These are phyloP conservation scores for Scolopax mira DNA, from an alignment of 2,113 vertebrate genomes.

Conservation along the genomic window DNA sequence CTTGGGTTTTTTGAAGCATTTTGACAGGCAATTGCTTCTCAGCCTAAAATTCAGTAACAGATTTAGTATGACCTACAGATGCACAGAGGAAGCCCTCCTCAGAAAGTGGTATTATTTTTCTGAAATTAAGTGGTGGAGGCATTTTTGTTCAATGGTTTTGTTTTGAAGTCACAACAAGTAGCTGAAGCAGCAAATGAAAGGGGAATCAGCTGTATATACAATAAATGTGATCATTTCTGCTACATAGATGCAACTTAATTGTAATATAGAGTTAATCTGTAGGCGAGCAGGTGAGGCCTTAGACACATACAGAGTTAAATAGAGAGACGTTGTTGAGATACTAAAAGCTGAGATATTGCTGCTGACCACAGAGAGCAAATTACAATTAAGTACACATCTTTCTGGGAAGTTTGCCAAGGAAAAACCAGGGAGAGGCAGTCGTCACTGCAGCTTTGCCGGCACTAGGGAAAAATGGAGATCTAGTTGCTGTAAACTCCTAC, in stretches of 20 bases:
- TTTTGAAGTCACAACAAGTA: neutral
- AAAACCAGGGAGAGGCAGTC: neutral
- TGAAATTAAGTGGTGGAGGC: neutral
- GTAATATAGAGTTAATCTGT: neutral
- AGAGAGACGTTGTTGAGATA: neutral
- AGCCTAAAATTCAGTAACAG: neutral
- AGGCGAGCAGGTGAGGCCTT: neutral
- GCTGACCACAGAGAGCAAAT: conserved; percentile 4
- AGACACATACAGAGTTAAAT: neutral
- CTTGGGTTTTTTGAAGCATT: neutral
- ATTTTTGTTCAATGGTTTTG: neutral
- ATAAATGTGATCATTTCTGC: neutral
- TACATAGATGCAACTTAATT: neutral
- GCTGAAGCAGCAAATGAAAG: neutral
- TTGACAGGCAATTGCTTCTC: neutral
- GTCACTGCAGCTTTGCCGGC: neutral
- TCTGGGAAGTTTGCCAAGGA: conserved; percentile 31
- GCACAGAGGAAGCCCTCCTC: neutral
- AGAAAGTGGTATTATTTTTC: neutral
- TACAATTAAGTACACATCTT: conserved; percentile 8
- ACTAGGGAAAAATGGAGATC: neutral
- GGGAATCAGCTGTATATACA: neutral
- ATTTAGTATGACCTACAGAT: neutral
- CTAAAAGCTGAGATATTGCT: neutral
- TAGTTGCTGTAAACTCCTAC: neutral